Evolutionary conservation across 2,113 vertebrate genomes (phyloP), one percentile per base, ranked within the genome.

Genomic region (Archilochus colubris): DNA sequence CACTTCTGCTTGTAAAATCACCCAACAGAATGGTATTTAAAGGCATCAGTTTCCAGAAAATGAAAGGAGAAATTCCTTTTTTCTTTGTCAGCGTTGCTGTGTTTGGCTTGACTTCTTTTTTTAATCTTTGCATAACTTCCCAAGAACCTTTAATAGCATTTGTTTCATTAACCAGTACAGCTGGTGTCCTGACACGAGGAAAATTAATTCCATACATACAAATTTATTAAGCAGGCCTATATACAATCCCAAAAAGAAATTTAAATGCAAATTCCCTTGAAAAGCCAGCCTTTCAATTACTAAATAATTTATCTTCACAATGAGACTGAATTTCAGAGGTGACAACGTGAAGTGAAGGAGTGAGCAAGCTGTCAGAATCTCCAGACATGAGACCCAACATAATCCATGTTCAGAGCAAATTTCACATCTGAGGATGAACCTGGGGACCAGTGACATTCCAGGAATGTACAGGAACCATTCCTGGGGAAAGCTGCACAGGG

Each of bases 241-340:
- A 24, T 1, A 89, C 63, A 51, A 30, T 51, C 11, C 58, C 8
- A 74, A 73, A 85, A 43, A 64, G 30, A 50, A 76, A 33, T 21
- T 43, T 21, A 48, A 73, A 91, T 55, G 84, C 31, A 82, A 88
- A 89, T 87, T 67, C 70, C 31, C 36, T 58, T 36, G 31, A 12
- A 77, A 48, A 48, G 1, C 23, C 43, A 63, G 30, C 74, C 36
- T 68, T 58, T 40, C 67, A 12, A 33, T 36, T 9, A 58, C 19
- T 12, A 21, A 87, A 44, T 43, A 20, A 69, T 76, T 82, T 5
- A 19, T 21, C 5, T 58, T 31, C 38, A 54, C 50, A 43, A 24
- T 10, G 20, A 43, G 44, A 30, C 50, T 20, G 54, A 36, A 0
- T 3, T 36, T 55, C 10, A 36, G 81, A 50, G 2, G 9, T 0